Conservation (phyloP, 2,888 invertebrate genomes). For the Drosophila borealis region DNA sequence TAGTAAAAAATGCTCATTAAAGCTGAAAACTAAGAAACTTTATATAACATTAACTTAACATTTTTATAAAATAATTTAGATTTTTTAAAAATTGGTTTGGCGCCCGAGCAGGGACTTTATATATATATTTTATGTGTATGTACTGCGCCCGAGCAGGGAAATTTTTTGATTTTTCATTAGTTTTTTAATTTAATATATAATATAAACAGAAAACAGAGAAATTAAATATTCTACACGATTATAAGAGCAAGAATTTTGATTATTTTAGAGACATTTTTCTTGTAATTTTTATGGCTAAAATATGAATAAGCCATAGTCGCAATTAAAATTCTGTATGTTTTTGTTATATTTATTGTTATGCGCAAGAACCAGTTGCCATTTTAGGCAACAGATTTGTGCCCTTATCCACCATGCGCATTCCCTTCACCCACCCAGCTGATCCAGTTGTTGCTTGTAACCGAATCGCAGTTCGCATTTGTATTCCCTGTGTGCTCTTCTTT, state of each 20-base stretch:
- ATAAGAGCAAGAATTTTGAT: no score
- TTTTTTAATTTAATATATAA: no score
- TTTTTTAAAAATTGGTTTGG: neutral
- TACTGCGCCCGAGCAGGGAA: no score
- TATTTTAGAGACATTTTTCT: no score
- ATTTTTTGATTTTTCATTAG: no score
- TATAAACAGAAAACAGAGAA: no score
- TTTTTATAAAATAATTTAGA: no score
- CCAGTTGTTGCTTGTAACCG: slow-evolving; percentile 37
- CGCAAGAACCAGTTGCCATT: slow-evolving; percentile 13
- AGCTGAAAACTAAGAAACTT: no score
- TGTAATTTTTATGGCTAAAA: neutral
- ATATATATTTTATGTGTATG: no score
- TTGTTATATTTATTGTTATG: neutral
- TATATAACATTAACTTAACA: no score
- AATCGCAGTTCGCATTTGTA: slow-evolving; percentile 50
- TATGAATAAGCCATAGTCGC: neutral
- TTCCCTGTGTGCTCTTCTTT: slow-evolving; percentile 45
- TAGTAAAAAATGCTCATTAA: no score
- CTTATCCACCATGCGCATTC: slow-evolving; percentile 8
- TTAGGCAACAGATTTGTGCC: slow-evolving; percentile 23
- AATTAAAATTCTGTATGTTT: slow-evolving; percentile 1
- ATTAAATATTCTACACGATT: no score
- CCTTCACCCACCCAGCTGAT: slow-evolving; percentile 23
- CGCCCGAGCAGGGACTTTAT: neutral